phyloP scores from a whole-genome alignment of 2,797 vertebrate species.

The Onychomys leucogaster region DNA sequence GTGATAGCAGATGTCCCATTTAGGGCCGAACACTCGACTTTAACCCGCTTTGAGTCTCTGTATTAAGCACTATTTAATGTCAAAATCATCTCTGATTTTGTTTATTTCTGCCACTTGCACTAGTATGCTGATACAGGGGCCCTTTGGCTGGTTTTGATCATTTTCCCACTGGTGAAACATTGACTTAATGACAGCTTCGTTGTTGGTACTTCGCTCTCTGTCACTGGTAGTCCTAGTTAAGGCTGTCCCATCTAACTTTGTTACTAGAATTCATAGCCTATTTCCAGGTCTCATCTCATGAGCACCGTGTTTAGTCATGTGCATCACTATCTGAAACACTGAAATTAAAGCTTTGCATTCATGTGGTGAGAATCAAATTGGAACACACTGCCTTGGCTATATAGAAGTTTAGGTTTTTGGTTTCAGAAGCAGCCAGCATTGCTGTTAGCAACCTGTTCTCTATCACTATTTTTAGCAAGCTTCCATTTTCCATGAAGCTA shows the following conservation, averaged over 20 bases:
- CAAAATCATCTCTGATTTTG: not conserved
- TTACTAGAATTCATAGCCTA: not conserved
- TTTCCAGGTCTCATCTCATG: not conserved
- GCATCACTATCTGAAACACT: constrained; percentile 13
- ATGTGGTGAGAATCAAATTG: not conserved
- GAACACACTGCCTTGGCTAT: not conserved
- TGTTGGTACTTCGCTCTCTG: not conserved
- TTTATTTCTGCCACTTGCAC: not conserved
- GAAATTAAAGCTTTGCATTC: constrained; percentile 35
- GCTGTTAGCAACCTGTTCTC: not conserved
- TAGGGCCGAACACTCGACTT: not conserved
- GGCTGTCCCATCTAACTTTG: not conserved
- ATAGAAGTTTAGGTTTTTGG: constrained; percentile 17
- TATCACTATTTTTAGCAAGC: constrained; percentile 9
- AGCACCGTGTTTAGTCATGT: not conserved
- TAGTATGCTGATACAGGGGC: not conserved
- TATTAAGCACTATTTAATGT: not conserved
- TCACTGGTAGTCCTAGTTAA: not conserved
- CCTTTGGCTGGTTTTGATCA: not conserved
- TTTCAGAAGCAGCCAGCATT: not conserved
- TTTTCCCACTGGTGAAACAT: not conserved
- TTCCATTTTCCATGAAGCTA: constrained; percentile 32
- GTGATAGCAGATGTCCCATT: not conserved
- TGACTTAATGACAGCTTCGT: not conserved
- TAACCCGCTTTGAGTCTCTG: not conserved